phyloP scores from a whole-genome alignment of 1,140 invertebrate species.

The Euura saliciscinereae region DNA sequence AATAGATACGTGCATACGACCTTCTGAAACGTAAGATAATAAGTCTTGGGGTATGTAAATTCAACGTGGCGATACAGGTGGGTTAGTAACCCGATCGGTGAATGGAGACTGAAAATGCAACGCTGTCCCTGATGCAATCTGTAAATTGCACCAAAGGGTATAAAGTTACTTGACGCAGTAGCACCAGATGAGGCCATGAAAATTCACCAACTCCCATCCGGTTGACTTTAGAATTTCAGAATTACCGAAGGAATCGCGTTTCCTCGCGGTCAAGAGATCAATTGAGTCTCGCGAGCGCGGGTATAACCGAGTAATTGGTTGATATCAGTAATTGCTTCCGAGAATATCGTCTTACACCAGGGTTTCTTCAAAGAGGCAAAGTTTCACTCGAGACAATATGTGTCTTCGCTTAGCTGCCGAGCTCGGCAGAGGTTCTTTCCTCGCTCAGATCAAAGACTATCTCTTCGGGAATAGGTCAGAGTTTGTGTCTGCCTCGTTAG shows the following conservation, averaged over 20 bases:
- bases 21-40: not conserved
- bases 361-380: conserved; percentile 15
- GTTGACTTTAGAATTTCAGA: too few species aligned
- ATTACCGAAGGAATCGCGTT: not conserved
- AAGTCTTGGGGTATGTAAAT: not conserved
- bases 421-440: not conserved
- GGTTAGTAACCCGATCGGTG: conserved; percentile 5
- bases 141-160: conserved; percentile 3
- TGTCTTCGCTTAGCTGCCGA: conserved; percentile 3
- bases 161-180: not conserved
- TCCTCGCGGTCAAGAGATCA: conserved; percentile 2
- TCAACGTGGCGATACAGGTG: not conserved
- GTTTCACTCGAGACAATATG: conserved; percentile 26
- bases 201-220: not conserved
- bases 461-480: not conserved
- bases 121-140: conserved; percentile 1
- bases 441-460: not conserved
- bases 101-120: not conserved
- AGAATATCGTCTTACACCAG: conserved; percentile 21
- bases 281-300: not conserved
- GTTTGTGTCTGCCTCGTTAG: not conserved
- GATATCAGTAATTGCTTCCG: conserved; percentile 27
- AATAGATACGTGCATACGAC: not conserved
- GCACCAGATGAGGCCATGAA: not conserved
- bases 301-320: conserved; percentile 13